Conservation (phyloP, 2,113 vertebrate genomes). For the Lasiurus borealis region DNA sequence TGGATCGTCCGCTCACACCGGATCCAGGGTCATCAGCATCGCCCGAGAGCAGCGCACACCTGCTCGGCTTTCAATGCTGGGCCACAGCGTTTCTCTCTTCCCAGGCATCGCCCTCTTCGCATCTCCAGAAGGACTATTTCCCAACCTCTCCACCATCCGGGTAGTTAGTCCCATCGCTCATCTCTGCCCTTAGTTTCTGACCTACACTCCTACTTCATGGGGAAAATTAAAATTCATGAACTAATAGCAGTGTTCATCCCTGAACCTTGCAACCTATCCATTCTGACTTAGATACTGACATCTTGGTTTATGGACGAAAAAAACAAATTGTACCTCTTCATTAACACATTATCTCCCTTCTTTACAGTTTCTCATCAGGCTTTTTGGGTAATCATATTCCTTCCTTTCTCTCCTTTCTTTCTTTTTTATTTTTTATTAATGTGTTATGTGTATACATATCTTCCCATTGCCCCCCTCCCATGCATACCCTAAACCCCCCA, state of each 20-base stretch:
- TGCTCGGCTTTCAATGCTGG: background rate
- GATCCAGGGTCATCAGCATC: background rate
- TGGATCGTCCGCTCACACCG: slow-evolving; percentile 7
- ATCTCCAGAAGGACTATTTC: background rate
- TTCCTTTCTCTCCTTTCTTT: background rate
- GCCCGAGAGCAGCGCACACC: background rate
- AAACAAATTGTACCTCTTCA: background rate
- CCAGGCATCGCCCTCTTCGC: background rate
- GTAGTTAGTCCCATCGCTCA: background rate
- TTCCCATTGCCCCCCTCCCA: too few species aligned
- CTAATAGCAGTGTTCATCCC: background rate
- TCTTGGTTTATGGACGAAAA: background rate
- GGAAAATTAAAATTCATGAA: background rate
- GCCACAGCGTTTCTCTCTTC: background rate
- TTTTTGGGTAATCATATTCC: background rate
- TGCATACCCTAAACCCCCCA: too few species aligned
- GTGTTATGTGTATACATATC: too few species aligned
- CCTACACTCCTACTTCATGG: background rate
- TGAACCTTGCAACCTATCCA: background rate
- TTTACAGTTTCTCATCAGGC: background rate
- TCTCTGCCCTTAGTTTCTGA: background rate
- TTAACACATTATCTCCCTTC: background rate
- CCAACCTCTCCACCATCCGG: background rate
- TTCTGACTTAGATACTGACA: background rate
- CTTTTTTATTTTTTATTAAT: too few species aligned